Base-by-base conservation (phyloP, 2,113 vertebrate genomes). In the Amia ocellicauda region DNA sequence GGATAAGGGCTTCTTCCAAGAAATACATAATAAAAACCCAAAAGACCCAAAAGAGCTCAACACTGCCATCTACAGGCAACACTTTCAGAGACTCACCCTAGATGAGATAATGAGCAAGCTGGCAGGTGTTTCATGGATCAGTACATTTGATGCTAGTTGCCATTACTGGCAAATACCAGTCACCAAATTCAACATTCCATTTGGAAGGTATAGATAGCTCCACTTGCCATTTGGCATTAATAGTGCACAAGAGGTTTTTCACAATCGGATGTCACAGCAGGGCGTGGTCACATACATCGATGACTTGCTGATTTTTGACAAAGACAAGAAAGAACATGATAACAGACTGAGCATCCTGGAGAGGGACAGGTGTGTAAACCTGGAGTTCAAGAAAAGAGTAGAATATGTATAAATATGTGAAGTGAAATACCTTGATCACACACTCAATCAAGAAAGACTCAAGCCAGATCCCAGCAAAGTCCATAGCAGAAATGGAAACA, bases 191-290 rank as follows among this genome's bases (percentile, higher is more conserved):
- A 23, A 9, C 23, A 31, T 22, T 19, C 16, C 41, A 9, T 13
- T 41, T 31, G 31, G 50, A 13, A n/a, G 23, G 29, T 22, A 68
- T 22, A 68, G 26, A 57, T 47, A 55, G 24, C 17, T 62, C 47
- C 42, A n/a, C 28, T 49, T 42, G 43, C 58, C 19, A 22, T 55
- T 62, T 26, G 51, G 19, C 36, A 54, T 23, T 11, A n/a, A 5
- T 7, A 20, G 17, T 29, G 29, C n/a, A 11, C 3, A 63, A 22
- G 3, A 51, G 19, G 20, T 17, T 13, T 36, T 50, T 9, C 27
- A 57, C 13, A 17, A 49, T 4, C 19, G 60, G 22, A 52, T 20
- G 5, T 23, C 19, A 9, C 9, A 68, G 28, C 22, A 24, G 8
- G 36, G 28, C 22, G 31, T 31, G 8, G 45, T 31, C 13, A 19